A percentile compares a stretch with the other conserved stretches of the same genome.
These are phyloP conservation scores for Drosophila pseudotalamancana DNA, from an alignment of 2,888 invertebrate genomes.

Conservation along the genomic window DNA sequence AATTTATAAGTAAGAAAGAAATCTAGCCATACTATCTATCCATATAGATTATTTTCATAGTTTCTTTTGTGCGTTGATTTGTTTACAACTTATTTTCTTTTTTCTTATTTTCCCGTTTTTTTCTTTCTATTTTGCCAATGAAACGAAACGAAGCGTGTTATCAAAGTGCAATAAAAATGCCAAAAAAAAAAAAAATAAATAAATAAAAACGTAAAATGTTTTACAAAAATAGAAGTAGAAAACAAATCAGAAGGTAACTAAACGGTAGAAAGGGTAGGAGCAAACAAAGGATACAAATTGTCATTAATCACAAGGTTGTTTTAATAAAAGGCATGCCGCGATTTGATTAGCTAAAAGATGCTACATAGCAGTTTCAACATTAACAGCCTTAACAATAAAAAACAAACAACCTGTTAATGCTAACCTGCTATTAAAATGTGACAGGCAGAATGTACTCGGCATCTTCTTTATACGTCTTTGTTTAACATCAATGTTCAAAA, in stretches of 20 bases:
- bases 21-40: conserved; percentile 63
- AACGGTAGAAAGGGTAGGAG: not conserved
- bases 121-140: conserved; percentile 57
- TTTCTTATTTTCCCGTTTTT: not conserved
- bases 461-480: no score
- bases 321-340: no score
- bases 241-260: conserved; percentile 64
- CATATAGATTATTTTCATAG: conserved; percentile 79
- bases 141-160: conserved; percentile 60
- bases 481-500: no score
- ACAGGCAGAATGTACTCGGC: no score
- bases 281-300: not conserved
- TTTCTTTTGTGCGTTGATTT: conserved; percentile 78
- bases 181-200: conserved; percentile 48
- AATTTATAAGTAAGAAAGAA: conserved; percentile 26
- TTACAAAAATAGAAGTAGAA: conserved; percentile 55
- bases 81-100: conserved; percentile 76
- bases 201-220: conserved; percentile 44
- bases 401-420: no score
- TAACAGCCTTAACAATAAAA: no score
- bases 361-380: no score
- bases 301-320: no score
- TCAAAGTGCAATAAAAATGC: conserved; percentile 57
- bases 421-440: no score
- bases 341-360: conserved; percentile 9